A percentile compares a stretch with the other conserved stretches of the same genome.
Conservation (phyloP, 2,113 vertebrate species). For the Myotis brandtii region DNA sequence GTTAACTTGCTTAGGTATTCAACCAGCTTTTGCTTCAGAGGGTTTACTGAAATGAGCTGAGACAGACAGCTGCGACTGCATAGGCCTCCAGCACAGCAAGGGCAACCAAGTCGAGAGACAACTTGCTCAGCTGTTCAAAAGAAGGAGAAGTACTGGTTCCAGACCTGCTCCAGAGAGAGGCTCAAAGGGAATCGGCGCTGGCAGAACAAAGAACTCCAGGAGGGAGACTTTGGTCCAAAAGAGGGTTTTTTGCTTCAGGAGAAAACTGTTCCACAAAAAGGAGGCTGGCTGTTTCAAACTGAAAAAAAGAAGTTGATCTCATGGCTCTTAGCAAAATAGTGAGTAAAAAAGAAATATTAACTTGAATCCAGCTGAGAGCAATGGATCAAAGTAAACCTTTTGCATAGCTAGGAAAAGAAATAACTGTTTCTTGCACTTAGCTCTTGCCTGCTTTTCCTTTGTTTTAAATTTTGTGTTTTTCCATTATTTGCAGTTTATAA, state of each 20-base stretch:
- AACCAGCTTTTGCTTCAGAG: background rate
- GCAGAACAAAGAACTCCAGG: slow-evolving; percentile 26
- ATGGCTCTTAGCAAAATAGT: slow-evolving; percentile 64
- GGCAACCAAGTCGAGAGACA: background rate
- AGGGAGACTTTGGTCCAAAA: slow-evolving; percentile 55
- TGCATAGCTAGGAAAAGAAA: slow-evolving; percentile 43
- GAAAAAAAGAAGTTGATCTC: background rate
- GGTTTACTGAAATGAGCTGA: slow-evolving; percentile 22
- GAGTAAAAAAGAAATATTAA: slow-evolving; percentile 60
- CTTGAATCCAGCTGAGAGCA: slow-evolving; percentile 57
- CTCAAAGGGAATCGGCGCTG: background rate
- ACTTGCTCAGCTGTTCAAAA: background rate
- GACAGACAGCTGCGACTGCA: background rate
- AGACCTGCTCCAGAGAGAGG: slow-evolving; percentile 17
- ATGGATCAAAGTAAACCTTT: slow-evolving; percentile 55
- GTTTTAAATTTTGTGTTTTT: slow-evolving; percentile 57
- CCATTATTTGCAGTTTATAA: slow-evolving; percentile 66
- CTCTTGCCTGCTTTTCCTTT: slow-evolving; percentile 49
- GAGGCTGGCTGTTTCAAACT: background rate
- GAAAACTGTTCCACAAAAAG: background rate
- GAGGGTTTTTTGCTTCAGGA: slow-evolving; percentile 47
- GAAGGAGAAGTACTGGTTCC: background rate
- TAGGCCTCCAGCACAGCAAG: background rate
- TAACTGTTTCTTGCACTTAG: background rate
- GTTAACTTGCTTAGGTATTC: background rate